Conservation (phyloP, 2,888 invertebrate genomes). For the Philereme transversata region DNA sequence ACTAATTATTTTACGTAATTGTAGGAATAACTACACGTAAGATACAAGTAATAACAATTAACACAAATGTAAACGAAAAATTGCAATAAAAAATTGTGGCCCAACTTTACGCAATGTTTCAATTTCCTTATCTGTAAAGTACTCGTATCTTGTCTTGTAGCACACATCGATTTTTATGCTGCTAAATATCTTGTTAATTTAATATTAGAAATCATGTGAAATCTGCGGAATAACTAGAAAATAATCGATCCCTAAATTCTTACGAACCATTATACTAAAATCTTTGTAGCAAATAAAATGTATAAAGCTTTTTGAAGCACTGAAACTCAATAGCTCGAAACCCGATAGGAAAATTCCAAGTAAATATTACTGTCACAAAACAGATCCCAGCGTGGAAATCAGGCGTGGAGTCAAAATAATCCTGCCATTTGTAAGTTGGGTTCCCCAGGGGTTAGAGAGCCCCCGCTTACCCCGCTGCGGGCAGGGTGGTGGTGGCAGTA, state of each 20-base stretch:
- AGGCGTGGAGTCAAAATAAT: constrained; percentile 60
- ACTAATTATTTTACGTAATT: constrained; percentile 19
- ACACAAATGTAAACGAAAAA: background rate
- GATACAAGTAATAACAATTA: constrained; percentile 3
- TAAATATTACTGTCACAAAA: constrained; percentile 47
- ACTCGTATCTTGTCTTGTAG: too few species aligned
- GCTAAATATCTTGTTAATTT: too few species aligned
- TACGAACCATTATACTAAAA: too few species aligned
- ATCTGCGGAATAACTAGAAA: background rate
- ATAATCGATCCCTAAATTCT: background rate
- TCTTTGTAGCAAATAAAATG: background rate
- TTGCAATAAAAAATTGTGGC: background rate
- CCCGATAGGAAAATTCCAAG: constrained; percentile 31
- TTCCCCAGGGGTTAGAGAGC: constrained; percentile 30
- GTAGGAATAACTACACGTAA: constrained; percentile 8
- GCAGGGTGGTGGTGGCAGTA: constrained; percentile 53
- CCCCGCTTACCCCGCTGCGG: constrained; percentile 25
- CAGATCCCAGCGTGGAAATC: constrained; percentile 45
- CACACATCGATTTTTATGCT: too few species aligned
- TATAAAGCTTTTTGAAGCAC: background rate
- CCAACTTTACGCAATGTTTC: too few species aligned
- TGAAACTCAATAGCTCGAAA: background rate
- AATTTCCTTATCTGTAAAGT: too few species aligned
- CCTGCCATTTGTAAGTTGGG: constrained; percentile 58
- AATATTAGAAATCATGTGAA: too few species aligned